Conservation (phyloP, 1,140 invertebrate genomes). For the Cyclargus thomasi region DNA sequence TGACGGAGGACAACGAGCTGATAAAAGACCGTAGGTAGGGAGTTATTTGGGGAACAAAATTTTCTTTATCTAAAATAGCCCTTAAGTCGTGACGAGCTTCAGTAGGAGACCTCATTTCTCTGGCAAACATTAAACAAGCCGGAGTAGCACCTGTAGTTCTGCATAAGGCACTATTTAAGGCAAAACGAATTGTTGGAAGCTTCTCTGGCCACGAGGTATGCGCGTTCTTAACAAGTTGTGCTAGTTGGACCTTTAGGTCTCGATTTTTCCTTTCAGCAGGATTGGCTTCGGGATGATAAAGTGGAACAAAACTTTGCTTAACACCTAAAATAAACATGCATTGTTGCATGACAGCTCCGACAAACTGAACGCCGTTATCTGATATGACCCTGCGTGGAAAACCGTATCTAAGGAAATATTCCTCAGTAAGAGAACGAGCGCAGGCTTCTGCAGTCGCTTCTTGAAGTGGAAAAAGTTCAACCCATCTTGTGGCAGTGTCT, state of each 20-base stretch:
- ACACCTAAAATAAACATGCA: slow-evolving; percentile 25
- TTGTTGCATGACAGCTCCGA: slow-evolving; percentile 34
- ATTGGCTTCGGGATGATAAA: slow-evolving; percentile 20
- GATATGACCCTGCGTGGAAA: slow-evolving; percentile 20
- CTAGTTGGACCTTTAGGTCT: slow-evolving; percentile 53
- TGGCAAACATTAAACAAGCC: not conserved
- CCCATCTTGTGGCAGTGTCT: slow-evolving; percentile 1
- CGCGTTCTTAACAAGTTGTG: slow-evolving; percentile 43
- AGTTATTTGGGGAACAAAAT: too few species aligned
- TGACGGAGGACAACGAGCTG: too few species aligned
- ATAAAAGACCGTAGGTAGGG: too few species aligned
- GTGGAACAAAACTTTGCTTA: slow-evolving; percentile 34
- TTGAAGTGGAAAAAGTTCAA: not conserved
- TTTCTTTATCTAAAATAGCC: slow-evolving; percentile 13
- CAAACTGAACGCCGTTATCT: slow-evolving; percentile 41
- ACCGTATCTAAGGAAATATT: slow-evolving; percentile 30
- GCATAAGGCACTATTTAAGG: too few species aligned
- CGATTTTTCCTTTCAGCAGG: slow-evolving; percentile 59
- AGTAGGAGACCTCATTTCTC: not conserved
- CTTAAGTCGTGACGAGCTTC: not conserved
- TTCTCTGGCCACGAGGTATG: slow-evolving; percentile 37
- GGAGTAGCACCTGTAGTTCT: not conserved
- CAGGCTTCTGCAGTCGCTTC: slow-evolving; percentile 1
- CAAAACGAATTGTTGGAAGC: not conserved
- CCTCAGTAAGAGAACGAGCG: slow-evolving; percentile 19